phyloP scores from a whole-genome alignment of 2,113 vertebrate genomes.

The Onychostruthus taczanowskii region DNA sequence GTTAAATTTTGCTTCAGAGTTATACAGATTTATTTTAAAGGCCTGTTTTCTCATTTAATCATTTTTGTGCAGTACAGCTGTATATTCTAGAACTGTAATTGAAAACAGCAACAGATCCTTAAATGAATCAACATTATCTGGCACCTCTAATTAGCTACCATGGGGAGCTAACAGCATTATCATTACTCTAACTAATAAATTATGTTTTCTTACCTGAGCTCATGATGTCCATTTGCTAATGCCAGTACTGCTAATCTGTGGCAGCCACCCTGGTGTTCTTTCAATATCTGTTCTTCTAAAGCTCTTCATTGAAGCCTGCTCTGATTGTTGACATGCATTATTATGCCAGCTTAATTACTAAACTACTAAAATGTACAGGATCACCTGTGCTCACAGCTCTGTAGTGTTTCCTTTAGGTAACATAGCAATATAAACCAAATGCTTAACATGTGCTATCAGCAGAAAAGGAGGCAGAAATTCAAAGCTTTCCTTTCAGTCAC shows the following conservation, averaged over 20 bases:
- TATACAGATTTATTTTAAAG: neutral
- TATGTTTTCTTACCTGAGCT: neutral
- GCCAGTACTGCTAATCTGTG: neutral
- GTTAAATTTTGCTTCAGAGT: neutral
- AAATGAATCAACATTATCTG: neutral
- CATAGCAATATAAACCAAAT: neutral
- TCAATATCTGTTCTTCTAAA: neutral
- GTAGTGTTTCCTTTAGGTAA: neutral
- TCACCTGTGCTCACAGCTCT: neutral
- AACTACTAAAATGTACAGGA: neutral
- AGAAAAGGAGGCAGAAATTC: neutral
- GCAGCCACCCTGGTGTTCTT: neutral
- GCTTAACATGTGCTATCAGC: neutral
- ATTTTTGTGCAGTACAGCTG: neutral
- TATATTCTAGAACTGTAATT: neutral
- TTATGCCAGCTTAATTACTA: neutral
- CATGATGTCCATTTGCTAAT: neutral
- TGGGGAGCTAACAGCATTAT: neutral
- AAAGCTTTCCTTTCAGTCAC: neutral
- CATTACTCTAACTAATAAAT: slow-evolving; percentile 37
- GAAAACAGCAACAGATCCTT: neutral
- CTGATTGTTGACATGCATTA: neutral
- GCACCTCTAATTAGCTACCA: slow-evolving; percentile 12
- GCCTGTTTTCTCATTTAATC: neutral
- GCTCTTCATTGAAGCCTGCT: neutral